A percentile compares a stretch with the other conserved stretches of the same genome.
These are phyloP conservation scores for Sus cebifrons DNA, from an alignment of 2,797 vertebrate species.

Conservation along the genomic window DNA sequence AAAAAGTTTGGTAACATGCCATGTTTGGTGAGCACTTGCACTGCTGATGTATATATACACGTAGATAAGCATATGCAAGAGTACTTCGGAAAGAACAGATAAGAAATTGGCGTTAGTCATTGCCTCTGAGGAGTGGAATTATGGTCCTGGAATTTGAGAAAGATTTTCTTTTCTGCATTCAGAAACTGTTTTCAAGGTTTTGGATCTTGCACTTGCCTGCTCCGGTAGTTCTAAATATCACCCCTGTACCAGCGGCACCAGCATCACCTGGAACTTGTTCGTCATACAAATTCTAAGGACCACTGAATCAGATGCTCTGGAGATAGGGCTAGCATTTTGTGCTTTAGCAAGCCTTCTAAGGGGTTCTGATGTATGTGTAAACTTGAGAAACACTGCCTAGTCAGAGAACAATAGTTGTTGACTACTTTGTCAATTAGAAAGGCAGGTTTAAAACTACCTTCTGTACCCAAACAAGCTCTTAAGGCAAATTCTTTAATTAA, in stretches of 20 bases:
- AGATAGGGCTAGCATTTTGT: neutral
- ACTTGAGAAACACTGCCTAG: neutral
- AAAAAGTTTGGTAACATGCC: neutral
- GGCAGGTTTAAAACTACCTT: conserved; percentile 7
- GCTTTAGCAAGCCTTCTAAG: neutral
- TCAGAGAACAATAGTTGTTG: conserved; percentile 4
- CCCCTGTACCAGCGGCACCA: neutral
- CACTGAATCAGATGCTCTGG: neutral
- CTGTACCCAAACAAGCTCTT: neutral
- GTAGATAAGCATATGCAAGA: neutral
- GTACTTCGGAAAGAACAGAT: neutral
- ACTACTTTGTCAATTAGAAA: neutral
- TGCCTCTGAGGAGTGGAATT: conserved; percentile 29
- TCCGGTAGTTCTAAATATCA: neutral
- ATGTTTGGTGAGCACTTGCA: neutral
- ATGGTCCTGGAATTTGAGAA: neutral
- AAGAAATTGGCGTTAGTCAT: neutral
- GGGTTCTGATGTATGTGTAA: neutral
- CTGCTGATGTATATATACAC: neutral
- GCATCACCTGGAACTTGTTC: conserved; percentile 20
- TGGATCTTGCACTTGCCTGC: neutral
- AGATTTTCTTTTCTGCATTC: neutral
- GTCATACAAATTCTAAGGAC: neutral
- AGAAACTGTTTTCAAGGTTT: neutral
- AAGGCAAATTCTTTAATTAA: neutral